Base-by-base conservation (phyloP, 2,888 invertebrate genomes). In the Shargacucullia verbasci region DNA sequence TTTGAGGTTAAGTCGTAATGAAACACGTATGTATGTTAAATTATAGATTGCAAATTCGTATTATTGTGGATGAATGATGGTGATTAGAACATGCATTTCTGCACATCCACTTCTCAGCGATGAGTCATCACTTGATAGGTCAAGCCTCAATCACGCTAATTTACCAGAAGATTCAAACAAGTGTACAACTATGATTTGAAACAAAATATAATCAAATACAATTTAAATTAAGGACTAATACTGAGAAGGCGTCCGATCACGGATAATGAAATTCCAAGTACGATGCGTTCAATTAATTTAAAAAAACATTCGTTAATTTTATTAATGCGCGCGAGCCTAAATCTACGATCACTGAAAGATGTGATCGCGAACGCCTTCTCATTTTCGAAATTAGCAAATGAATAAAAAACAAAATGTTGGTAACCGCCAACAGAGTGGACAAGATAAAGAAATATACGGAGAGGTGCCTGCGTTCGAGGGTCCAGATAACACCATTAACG, bases 371-470 rank as follows among this genome's bases (percentile, higher is more conserved):
- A 84, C 83, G 86, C 88, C 92, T 90, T 91, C 92, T 92, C 91
- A 92, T 92, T 92, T 93, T 92, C 92, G 85, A 93, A 94, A 93
- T 93, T 93, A 92, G 92, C 93, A 93, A 94, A 92, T 89, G 90
- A 88, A 88, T 87, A 89, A 89, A 92, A 87, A 91, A 91, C 85
- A 83, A 86, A 88, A 81, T 82, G 79, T 78, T 80, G 78, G 71
- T 75, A 90, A 91, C 89, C 90, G 88, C 90, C 88, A 91, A 87
- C 90, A 86, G 89, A 89, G 90, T 80, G 85, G 87, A 90, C 92
- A 92, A 93, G 94, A 94, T 94, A 93, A 93, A 92, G 90, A 92
- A 92, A 93, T 93, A 94, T 94, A 93, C 91, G 85, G 82, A 91
- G 92, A 94, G 94, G 94, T 92, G 94, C 73, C 89, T 93, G 93